phyloP scores from a whole-genome alignment of 2,113 vertebrate species.

The Chiloscyllium plagiosum region DNA sequence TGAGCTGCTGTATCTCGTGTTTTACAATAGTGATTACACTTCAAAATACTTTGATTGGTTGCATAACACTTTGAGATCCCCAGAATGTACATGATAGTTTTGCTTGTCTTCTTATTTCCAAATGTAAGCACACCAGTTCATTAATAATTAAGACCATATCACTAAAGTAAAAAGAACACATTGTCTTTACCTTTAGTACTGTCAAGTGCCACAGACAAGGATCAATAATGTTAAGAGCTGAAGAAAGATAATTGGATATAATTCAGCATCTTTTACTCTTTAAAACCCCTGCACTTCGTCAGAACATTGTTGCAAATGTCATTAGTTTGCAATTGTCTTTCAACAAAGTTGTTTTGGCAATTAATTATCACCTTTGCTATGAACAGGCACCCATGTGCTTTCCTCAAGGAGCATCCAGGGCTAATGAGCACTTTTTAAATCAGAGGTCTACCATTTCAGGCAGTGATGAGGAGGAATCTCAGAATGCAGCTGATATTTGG shows the following conservation, averaged over 20 bases:
- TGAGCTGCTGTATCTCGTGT: no score
- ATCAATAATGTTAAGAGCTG: neutral
- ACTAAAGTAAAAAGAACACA: neutral
- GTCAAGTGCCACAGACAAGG: neutral
- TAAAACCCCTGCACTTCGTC: neutral
- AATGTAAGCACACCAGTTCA: neutral
- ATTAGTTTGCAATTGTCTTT: neutral
- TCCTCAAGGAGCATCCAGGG: neutral
- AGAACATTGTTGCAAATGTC: neutral
- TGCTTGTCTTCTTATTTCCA: neutral
- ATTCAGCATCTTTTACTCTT: neutral
- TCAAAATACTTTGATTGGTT: no score
- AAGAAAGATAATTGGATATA: neutral
- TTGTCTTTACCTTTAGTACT: neutral
- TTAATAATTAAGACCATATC: neutral
- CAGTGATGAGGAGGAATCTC: no score
- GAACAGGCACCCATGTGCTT: neutral
- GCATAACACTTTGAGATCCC: no score
- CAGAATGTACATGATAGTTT: no score
- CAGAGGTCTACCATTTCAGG: no score
- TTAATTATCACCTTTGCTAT: neutral
- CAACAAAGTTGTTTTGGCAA: neutral
- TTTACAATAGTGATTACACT: no score
- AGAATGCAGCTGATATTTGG: no score
- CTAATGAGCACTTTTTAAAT: no score